Evolutionary conservation across 2,113 vertebrate genomes (phyloP), one percentile per base, ranked within the genome.

Genomic region (Peucedramus taeniatus): DNA sequence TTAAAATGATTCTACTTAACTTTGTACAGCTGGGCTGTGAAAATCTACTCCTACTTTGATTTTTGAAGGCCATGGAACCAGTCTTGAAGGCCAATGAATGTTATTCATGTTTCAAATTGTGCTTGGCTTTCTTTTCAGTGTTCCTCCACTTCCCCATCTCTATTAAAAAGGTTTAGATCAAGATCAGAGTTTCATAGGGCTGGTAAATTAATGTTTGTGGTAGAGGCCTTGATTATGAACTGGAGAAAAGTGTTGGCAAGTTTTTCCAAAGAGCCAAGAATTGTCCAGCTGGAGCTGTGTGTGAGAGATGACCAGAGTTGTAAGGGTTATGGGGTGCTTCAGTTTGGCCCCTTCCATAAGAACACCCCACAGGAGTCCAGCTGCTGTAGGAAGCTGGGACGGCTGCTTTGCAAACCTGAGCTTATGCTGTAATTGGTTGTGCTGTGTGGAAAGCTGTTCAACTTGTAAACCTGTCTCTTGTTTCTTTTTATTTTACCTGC

Each of bases 401-500:
- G 72, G 71, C 69, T 83, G 63, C 72, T 84, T 77, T 68, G 91
- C 31, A 84, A 54, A 31, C 61, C 71, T 61, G 33, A 37, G 82
- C 70, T 94, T 91, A 15, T 77, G 79, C 74, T 94, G 39, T 87
- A 76, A 21, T 83, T 93, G 47, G 23, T 92, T 95, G 91, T 96
- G 83, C 84, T 96, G 45, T 83, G 95, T 92, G 90, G 79, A 87
- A 96, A 95, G 69, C 44, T 80, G 4, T 95, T 96, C 91, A 90
- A 89, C 87, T 95, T 97, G 89, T 97, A 92, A 96, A 81, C 56
- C 50, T 91, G 59, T 97, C 74, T 97, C 81, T 95, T 97, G 90
- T 96, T 98, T 97, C 90, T 97, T 93, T 94, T 94, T 93, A 78
- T 96, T 95, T 97, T 96, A 39, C 97, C 98, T 98, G 98, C 97